Evolutionary conservation across 2,113 vertebrate species (phyloP).

Genomic region (Trichechus manatus): DNA sequence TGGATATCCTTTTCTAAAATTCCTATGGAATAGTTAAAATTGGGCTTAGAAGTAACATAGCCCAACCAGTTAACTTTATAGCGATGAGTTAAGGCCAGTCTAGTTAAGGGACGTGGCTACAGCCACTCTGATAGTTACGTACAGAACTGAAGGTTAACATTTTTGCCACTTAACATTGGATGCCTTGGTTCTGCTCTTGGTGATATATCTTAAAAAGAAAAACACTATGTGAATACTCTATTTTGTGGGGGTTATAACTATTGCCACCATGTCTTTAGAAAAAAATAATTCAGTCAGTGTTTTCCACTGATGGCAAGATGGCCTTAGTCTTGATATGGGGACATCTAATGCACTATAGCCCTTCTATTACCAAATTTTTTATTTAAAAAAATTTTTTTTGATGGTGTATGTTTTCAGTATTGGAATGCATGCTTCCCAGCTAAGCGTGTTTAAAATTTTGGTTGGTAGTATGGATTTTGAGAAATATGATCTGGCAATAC

Average conservation of each 20-base stretch:
- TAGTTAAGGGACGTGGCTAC: too few species aligned
- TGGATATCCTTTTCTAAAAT: background rate
- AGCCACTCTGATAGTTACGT: background rate
- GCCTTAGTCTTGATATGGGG: background rate
- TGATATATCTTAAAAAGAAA: background rate
- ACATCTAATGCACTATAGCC: fast-evolving
- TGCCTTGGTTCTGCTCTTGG: background rate
- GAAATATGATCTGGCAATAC: too few species aligned
- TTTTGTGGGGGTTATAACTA: background rate
- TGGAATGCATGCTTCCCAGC: too few species aligned
- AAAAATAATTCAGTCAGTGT: background rate
- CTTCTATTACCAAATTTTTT: too few species aligned
- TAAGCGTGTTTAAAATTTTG: too few species aligned
- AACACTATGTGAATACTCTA: background rate
- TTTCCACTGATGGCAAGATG: background rate
- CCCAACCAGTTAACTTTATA: background rate
- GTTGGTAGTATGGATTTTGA: too few species aligned
- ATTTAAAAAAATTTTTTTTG: too few species aligned
- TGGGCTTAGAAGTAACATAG: background rate
- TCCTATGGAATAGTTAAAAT: background rate
- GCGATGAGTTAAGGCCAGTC: background rate
- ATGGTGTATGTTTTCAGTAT: too few species aligned
- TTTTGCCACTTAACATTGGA: background rate
- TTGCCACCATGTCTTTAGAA: background rate
- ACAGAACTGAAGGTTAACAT: background rate